Base-by-base conservation (phyloP, 1,140 invertebrate species). In the Cotesia vestalis region DNA sequence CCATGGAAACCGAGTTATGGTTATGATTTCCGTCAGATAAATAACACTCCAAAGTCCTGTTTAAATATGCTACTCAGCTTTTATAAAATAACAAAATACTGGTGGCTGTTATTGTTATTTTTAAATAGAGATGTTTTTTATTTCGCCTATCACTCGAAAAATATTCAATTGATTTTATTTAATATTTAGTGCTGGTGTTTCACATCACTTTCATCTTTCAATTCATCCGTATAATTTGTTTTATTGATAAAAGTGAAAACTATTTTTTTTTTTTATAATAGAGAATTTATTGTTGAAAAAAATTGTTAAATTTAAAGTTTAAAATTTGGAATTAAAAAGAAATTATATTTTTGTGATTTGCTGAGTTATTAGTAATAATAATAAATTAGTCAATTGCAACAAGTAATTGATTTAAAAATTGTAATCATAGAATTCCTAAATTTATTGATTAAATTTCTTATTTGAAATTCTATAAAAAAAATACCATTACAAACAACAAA, bases 1-100 rank as follows among this genome's bases (percentile, higher is more conserved):
- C 82, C 80, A 80, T 79, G 81, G 81, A 85, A 85, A 84, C 81
- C 73, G 81, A 83, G 78, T 84, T 84, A 82, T 78, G 75, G 77
- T 72, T 73, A 76, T 74, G 74, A 75, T 78, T 82, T 78, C 78
- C 78, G 78, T 74, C 76, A 70, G 78, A 81, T 80, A 79, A 80
- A 80, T 79, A 79, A 76, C 75, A 67, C 11, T 12, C n/a, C 3
- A 20, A 67, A 67, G 51, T 67, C 53, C 8, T 55, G 17, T 67
- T 67, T 34, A 67, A 67, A 53, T 53, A 53, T 67, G 66, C 51
- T 20, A 55, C 66, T 64, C 46, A 9, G 40, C 40, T 46, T 6
- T 46, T 46, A 2, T 46, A 46, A 38, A 46, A 12, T 64, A 12
- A 46, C 9, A 36, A 27, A 27, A 27, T 27, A 27, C 1, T 27